Evolutionary conservation across 2,888 invertebrate genomes (phyloP), one percentile per base, ranked within the genome.

Genomic region (Hirtodrosophila alboralis): DNA sequence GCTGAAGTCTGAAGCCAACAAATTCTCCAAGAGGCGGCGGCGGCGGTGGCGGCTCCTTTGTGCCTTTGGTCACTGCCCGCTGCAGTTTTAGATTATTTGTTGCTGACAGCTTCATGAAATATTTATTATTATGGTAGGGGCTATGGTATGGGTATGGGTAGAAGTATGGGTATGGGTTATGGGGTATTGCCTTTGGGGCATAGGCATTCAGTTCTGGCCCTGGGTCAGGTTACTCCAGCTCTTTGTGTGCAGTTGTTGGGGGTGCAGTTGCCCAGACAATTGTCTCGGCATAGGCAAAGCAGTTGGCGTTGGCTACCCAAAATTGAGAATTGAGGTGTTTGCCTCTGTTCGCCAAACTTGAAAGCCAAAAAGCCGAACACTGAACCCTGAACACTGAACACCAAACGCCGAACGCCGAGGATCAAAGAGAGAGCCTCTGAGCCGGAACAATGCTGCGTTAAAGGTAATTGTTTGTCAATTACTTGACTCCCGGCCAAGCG

Each of bases 401-500:
- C 36, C 38, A 51, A 75, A 68, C 38, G 40, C 70, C 60, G 56
- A 64, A 38, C 45, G 53, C 52, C 51, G 40, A 69, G 68, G 84
- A 85, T 85, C 85, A 79, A 79, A 79, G 66, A 23, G 66, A 23
- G 27, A 30, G 38, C 58, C 14, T 33, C 64, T 59, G 43, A 67
- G 63, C 56, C 57, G 61, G 59, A 83, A 86, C 88, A 85, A 86
- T 85, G 85, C 83, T 87, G 86, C 84, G 85, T 86, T 86, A 86
- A 79, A 88, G 88, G 88, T 88, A 88, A 87, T 88, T 87, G 87
- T 87, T 87, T 88, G 87, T 87, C 87, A 87, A 88, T 88, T 87
- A 88, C 88, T 87, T 88, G 83, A 87, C 87, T 87, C 87, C 88
- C 87, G 84, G 38, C 65, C 69, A 64, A 73, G 64, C 67, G 83